Percentiles rank a stretch among this genome's conserved stretches.
Evolutionary conservation across 2,888 invertebrate species (phyloP).

Genomic region (Athalia rosae): DNA sequence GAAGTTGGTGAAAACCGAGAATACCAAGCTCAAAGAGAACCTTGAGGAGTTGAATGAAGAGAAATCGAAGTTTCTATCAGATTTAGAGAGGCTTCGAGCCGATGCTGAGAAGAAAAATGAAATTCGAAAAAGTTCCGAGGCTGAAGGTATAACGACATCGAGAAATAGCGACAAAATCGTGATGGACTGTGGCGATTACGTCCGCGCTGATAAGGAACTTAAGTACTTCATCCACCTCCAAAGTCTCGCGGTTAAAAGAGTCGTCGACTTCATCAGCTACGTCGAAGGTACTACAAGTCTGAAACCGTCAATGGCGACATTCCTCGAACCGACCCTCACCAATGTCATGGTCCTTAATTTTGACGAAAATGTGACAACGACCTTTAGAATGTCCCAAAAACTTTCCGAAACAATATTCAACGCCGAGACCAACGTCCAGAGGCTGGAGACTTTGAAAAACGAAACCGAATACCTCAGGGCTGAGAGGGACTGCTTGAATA

Average conservation of each 20-base stretch:
- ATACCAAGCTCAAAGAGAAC: constrained; percentile 2
- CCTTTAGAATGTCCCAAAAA: constrained; percentile 33
- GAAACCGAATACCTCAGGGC: not conserved
- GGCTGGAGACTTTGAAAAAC: not conserved
- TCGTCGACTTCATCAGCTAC: constrained; percentile 38
- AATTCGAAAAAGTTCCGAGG: not conserved
- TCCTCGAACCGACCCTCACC: constrained; percentile 5
- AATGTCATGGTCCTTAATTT: not conserved
- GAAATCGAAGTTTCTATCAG: not conserved
- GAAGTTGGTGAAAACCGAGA: not conserved
- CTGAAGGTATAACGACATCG: not conserved
- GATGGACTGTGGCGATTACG: constrained; percentile 24
- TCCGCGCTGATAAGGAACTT: constrained; percentile 30
- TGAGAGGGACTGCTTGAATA: constrained; percentile 10
- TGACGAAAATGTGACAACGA: constrained; percentile 7
- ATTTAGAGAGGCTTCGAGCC: not conserved
- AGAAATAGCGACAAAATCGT: not conserved
- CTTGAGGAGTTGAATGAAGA: not conserved
- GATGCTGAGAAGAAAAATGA: constrained; percentile 6
- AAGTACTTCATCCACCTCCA: constrained; percentile 31
- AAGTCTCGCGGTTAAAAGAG: constrained; percentile 31
- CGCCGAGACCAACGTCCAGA: constrained; percentile 3
- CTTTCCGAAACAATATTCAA: constrained; percentile 16
- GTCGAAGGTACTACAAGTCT: not conserved
- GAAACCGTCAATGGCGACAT: constrained; percentile 12